phyloP scores from a whole-genome alignment of 2,113 vertebrate genomes.

The Furnarius figulus region DNA sequence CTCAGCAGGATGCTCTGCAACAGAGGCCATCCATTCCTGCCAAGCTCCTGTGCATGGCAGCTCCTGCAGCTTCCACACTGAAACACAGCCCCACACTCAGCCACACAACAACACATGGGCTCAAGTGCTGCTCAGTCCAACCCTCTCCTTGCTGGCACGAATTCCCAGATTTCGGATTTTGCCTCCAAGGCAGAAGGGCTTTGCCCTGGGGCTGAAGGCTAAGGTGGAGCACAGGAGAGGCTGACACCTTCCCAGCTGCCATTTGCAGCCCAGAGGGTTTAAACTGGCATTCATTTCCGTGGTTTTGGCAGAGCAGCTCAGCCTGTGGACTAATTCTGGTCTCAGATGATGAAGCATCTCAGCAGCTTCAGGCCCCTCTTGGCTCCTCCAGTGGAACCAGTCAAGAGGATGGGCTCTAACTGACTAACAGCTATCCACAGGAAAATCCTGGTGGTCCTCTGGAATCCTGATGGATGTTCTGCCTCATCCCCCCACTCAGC shows the following conservation, averaged over 20 bases:
- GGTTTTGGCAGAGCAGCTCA: neutral
- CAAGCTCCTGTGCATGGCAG: neutral
- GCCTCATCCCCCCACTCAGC: neutral
- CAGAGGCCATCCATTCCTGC: neutral
- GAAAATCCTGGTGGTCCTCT: neutral
- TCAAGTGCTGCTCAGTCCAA: neutral
- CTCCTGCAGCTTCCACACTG: neutral
- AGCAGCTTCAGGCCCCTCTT: neutral
- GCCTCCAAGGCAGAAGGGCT: neutral
- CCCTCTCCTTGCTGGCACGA: neutral
- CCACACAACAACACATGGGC: accelerated
- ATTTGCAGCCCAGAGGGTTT: neutral
- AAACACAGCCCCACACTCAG: neutral
- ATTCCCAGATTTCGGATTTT: neutral
- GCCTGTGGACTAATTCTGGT: neutral
- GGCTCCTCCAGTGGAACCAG: neutral
- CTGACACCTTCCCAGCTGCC: accelerated
- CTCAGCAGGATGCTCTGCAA: neutral
- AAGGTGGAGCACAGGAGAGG: neutral
- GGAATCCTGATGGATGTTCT: neutral
- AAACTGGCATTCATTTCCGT: neutral
- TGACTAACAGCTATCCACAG: neutral
- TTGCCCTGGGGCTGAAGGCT: neutral
- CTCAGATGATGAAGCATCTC: neutral
- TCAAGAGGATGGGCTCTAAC: neutral